Base-by-base conservation (phyloP, 2,888 invertebrate species). In the Arge pagana region DNA sequence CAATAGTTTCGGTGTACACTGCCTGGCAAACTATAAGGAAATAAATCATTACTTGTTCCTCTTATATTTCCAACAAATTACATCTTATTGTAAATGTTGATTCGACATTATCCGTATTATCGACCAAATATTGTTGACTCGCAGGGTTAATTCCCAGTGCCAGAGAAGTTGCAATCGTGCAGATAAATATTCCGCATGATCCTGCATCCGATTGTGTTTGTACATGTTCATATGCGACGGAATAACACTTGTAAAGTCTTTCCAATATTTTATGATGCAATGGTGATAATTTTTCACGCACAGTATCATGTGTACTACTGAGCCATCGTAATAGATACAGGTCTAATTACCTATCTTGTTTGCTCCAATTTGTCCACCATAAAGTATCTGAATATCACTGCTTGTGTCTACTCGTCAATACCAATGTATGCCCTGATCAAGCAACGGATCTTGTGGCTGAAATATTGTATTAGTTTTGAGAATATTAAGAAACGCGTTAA, bases 91-190 rank as follows among this genome's bases (percentile, higher is more conserved):
- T 30, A 3, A 13, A 11, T 15, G 42, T 42, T 10, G 42, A 30
- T 10, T 13, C 30, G 4, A 6, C 26, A 13, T 4, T 7, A 4
- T 26, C 42, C 28, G 28, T n/a, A n/a, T 15, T 6, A 30, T 42
- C 30, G 28, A 42, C 11, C 1, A 18, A 30, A 30, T 42, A 42
- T n/a, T 18, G 30, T 42, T 30, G 18, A 3, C 18, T 16, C 11
- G 3, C 8, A 11, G 42, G 30, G 19, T 42, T 13, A 10, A 5
- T 42, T 10, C 19, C 16, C 8, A 30, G 13, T 18, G 42, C 42
- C 11, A 42, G 28, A 4, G 42, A 42, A 10, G 30, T 30, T 18
- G 42, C 42, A 11, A 42, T 42, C 18, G 42, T 30, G 16, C 28
- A 30, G 8, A 19, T 30, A 7, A 4, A 42, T 5, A 42, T 19